These are phyloP conservation scores for Drosophila bocki DNA, from an alignment of 1,140 invertebrate species.

Conservation along the genomic window DNA sequence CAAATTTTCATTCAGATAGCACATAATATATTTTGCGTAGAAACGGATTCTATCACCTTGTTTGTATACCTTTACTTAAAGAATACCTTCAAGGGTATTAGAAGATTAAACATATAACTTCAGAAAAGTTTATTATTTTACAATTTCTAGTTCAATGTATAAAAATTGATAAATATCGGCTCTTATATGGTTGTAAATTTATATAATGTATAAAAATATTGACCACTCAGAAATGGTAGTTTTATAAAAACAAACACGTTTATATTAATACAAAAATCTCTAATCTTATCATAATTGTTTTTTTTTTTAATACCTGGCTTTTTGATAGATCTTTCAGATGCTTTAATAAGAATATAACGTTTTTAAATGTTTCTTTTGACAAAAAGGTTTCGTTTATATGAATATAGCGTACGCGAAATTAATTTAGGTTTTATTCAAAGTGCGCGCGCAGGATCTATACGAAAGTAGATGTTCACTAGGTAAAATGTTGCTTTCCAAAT, in stretches of 20 bases:
- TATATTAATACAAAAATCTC: not conserved
- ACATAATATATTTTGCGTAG: no score
- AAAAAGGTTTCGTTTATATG: not conserved
- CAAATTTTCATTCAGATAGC: no score
- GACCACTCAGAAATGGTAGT: no score
- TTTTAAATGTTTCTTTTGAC: not conserved
- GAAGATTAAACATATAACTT: no score
- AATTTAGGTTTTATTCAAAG: not conserved
- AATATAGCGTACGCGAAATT: not conserved
- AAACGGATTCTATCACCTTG: no score
- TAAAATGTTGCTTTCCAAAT: not conserved
- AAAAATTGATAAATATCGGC: no score
- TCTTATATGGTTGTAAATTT: no score
- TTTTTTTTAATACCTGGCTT: not conserved
- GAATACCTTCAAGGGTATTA: no score
- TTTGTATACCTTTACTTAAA: no score
- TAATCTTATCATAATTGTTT: not conserved
- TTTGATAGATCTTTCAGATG: not conserved
- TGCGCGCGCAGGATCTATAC: conserved; percentile 10
- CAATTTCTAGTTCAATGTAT: no score
- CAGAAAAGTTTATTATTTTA: no score
- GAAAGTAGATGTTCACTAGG: not conserved
- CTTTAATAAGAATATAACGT: not conserved
- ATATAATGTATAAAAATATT: no score
- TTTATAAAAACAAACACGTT: not conserved